Percentiles rank a stretch among this genome's conserved stretches.
These are phyloP conservation scores for Chaunax sp. DNA, from an alignment of 2,797 vertebrate genomes.

Conservation along the genomic window DNA sequence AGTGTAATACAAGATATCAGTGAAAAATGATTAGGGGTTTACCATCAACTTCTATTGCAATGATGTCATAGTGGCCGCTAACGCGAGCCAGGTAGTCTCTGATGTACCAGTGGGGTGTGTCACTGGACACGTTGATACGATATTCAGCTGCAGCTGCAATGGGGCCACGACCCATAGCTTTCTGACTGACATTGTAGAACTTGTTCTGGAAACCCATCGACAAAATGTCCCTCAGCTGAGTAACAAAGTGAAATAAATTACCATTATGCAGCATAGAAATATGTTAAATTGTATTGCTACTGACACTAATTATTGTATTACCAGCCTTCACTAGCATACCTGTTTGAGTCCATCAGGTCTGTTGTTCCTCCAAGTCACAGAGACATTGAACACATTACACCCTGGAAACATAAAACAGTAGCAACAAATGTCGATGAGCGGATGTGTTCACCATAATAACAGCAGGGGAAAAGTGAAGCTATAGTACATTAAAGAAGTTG, in stretches of 20 bases:
- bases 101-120: constrained; percentile 89
- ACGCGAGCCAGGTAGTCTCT: constrained; percentile 83
- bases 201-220: constrained; percentile 85
- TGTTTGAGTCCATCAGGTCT: constrained; percentile 57
- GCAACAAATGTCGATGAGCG: constrained; percentile 20
- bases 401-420: constrained; percentile 73
- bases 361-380: constrained; percentile 73
- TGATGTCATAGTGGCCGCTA: constrained; percentile 73
- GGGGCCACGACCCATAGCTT: constrained; percentile 12
- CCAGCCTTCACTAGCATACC: constrained; percentile 60
- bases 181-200: constrained; percentile 80
- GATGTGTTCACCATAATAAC: constrained; percentile 26
- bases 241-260: neutral
- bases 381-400: constrained; percentile 84
- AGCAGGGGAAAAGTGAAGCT: constrained; percentile 4
- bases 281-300: neutral
- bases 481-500: constrained; percentile 3
- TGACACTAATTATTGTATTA: neutral
- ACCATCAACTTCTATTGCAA: constrained; percentile 78
- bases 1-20: no score
- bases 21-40: constrained; percentile 20
- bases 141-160: constrained; percentile 65
- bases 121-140: constrained; percentile 85
- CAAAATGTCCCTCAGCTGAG: constrained; percentile 80
- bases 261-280: neutral